These are phyloP conservation scores for Idaea straminata DNA, from an alignment of 2,888 invertebrate genomes.

Conservation along the genomic window DNA sequence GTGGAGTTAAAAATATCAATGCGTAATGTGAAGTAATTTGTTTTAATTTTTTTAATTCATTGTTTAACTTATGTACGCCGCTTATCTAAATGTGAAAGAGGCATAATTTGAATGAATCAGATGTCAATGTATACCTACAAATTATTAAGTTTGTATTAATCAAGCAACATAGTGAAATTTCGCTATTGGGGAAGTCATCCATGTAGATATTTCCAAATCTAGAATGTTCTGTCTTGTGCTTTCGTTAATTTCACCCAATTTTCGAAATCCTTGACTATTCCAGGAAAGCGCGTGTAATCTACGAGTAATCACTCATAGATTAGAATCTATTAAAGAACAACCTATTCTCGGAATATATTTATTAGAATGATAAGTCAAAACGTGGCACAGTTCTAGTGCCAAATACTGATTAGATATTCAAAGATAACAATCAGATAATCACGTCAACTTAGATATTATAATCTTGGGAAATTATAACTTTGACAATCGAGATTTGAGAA, in stretches of 20 bases:
- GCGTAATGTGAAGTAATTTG: constrained; percentile 37
- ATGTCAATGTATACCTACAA: constrained; percentile 3
- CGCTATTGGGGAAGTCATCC: too few relatives aligned
- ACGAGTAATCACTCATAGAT: neutral
- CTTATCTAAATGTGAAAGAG: constrained; percentile 8
- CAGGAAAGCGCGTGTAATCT: neutral
- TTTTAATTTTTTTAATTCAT: constrained; percentile 31
- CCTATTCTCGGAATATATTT: neutral
- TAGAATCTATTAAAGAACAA: neutral
- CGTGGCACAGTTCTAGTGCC: constrained; percentile 7
- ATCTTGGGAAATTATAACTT: constrained; percentile 18
- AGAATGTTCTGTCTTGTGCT: too few relatives aligned
- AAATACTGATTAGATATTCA: constrained; percentile 8
- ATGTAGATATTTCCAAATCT: too few relatives aligned
- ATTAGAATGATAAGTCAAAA: neutral
- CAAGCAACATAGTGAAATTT: neutral
- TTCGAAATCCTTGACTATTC: too few relatives aligned
- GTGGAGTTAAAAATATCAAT: constrained; percentile 44
- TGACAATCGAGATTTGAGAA: constrained; percentile 32
- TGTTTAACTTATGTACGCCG: constrained; percentile 18
- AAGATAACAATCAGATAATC: constrained; percentile 10
- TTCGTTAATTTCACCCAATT: too few relatives aligned
- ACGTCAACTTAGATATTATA: constrained; percentile 6
- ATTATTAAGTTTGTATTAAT: neutral
- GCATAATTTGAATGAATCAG: neutral